Evolutionary conservation across 2,797 vertebrate genomes (phyloP).

Genomic region (Pachyuromys duprasi): DNA sequence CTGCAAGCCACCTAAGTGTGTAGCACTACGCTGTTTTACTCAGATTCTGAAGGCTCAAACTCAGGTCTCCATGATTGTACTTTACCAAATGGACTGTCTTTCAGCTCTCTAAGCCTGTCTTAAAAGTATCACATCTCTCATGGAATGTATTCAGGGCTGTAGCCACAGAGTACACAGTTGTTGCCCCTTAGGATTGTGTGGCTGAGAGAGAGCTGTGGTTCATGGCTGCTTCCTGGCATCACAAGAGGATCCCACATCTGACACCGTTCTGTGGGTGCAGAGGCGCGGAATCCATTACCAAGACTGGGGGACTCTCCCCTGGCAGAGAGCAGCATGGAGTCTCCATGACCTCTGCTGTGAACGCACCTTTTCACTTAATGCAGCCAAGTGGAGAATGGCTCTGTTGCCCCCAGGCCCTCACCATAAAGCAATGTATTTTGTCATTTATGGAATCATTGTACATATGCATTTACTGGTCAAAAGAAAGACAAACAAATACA

Average conservation of each 20-base stretch:
- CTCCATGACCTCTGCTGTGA: neutral
- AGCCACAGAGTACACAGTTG: neutral
- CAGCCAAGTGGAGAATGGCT: neutral
- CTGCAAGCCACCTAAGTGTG: neutral
- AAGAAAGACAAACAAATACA: neutral
- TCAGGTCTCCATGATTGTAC: neutral
- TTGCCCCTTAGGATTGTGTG: no score
- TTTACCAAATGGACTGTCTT: neutral
- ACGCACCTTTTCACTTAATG: neutral
- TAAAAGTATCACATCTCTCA: neutral
- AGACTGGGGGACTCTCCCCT: accelerated
- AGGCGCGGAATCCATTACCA: neutral
- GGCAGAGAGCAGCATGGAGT: neutral
- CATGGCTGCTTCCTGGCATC: neutral
- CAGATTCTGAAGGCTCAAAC: neutral
- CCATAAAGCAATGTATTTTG: neutral
- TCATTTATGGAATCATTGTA: neutral
- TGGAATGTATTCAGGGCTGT: neutral
- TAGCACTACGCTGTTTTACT: neutral
- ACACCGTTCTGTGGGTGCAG: neutral
- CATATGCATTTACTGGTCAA: neutral
- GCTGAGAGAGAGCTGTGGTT: neutral
- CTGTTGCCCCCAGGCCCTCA: no score
- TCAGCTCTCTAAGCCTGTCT: neutral
- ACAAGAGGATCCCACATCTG: neutral